Base-by-base conservation (phyloP, 2,113 vertebrate genomes). In the Dendrocopos noguchii region DNA sequence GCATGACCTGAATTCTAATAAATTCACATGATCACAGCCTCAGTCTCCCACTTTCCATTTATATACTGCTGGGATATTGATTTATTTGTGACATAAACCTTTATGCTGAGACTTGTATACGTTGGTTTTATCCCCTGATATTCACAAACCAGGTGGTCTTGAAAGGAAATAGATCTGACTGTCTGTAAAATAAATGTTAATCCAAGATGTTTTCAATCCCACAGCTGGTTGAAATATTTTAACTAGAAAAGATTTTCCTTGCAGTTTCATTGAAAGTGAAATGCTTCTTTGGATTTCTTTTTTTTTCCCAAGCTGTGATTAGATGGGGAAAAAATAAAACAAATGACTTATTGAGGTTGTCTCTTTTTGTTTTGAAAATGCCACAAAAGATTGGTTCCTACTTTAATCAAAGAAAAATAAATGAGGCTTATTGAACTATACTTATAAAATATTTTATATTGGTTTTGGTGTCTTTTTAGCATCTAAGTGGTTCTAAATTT, bases 341-440 rank as follows among this genome's bases (percentile, higher is more conserved):
- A 88, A 76, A 76, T 81, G 88, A 91, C 87, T 96, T 95, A 84
- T 90, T 96, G 84, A 92, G 92, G 91, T 91, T 96, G 84, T 90
- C 86, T 61, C 74, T 59, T 87, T 90, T 95, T 95, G 63, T 89
- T 96, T 94, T 87, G 71, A 84, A 93, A 88, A 94, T 73, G 67
- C 93, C 92, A 88, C 25, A 56, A 80, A 50, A 66, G 36, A 80
- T 94, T 92, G 86, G 29, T 73, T 80, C 75, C 87, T 78, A 55
- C 83, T 87, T 95, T 91, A 95, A 93, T 95, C 90, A 93, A 84
- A 84, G 61, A 5, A 88, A 91, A 91, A 93, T 44, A 42, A 95
- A 94, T 83, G 52, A 93, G 56, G 83, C 1, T 10, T 39, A 87
- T n/a, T 84, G 63, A 92, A 80, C 46, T 73, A 87, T 82, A 88